phyloP scores from a whole-genome alignment of 1,140 invertebrate species.

The Drosophila tani region DNA sequence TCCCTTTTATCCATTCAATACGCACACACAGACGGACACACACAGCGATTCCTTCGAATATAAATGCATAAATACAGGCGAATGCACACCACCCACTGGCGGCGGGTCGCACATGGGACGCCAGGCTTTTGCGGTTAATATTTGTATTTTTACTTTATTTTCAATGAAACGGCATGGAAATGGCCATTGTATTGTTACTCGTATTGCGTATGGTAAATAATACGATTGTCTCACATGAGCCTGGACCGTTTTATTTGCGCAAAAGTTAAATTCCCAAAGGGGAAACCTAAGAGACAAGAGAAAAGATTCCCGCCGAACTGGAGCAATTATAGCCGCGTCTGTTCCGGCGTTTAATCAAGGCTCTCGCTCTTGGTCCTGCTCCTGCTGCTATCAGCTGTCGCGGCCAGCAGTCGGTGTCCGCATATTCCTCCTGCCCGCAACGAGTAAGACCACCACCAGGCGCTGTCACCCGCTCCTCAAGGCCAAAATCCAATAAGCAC shows the following conservation, averaged over 20 bases:
- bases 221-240: conserved; percentile 64
- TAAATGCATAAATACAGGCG: conserved; percentile 65
- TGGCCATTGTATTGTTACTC: conserved; percentile 54
- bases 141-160: conserved; percentile 73
- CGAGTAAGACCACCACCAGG: conserved; percentile 6
- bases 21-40: conserved; percentile 42
- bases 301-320: conserved; percentile 12
- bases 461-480: conserved; percentile 62
- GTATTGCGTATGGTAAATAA: conserved; percentile 60
- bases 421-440: neutral
- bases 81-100: conserved; percentile 40
- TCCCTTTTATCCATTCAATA: conserved; percentile 78
- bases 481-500: conserved; percentile 75
- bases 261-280: conserved; percentile 45
- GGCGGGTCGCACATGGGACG: conserved; percentile 38
- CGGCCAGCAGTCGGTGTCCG: conserved; percentile 14
- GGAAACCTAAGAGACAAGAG: conserved; percentile 16
- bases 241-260: conserved; percentile 49
- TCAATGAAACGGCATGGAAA: conserved; percentile 74
- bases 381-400: conserved; percentile 20
- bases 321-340: conserved; percentile 46
- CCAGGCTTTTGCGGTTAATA: conserved; percentile 73
- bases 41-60: conserved; percentile 42
- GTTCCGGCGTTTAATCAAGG: conserved; percentile 31
- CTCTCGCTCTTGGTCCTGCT: neutral